Conservation (phyloP, 2,888 invertebrate genomes). For the Rhyacophila evoluta region DNA sequence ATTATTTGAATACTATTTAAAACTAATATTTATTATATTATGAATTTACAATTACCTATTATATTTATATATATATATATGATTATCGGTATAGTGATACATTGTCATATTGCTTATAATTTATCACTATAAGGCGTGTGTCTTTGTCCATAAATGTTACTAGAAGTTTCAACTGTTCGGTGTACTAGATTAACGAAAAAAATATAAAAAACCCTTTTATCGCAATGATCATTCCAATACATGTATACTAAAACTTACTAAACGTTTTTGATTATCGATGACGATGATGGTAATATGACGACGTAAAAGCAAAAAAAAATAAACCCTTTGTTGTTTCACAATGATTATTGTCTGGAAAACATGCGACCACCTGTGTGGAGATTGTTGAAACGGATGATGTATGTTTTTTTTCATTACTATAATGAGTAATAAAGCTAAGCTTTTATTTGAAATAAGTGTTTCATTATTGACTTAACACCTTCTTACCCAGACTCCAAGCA, state of each 20-base stretch:
- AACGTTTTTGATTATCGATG: conserved; percentile 50
- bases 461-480: conserved; percentile 56
- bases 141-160: conserved; percentile 70
- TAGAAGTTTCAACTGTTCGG: conserved; percentile 68
- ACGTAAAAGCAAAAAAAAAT: conserved; percentile 49
- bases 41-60: conserved; percentile 47
- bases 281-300: conserved; percentile 42
- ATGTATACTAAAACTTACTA: conserved; percentile 52
- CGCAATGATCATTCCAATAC: conserved; percentile 57
- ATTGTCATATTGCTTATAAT: conserved; percentile 72
- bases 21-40: conserved; percentile 56
- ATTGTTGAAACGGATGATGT: conserved; percentile 69
- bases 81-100: conserved; percentile 61
- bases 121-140: conserved; percentile 68
- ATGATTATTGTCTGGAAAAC: conserved; percentile 52
- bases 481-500: neutral
- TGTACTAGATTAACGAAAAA: conserved; percentile 63
- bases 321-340: conserved; percentile 52
- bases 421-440: conserved; percentile 82
- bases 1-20: conserved; percentile 57
- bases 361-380: conserved; percentile 55
- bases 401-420: conserved; percentile 75
- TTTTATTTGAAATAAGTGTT: conserved; percentile 74
- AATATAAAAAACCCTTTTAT: conserved; percentile 62
- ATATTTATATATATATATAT: conserved; percentile 56